phyloP scores from a whole-genome alignment of 2,888 invertebrate genomes.

The Eutolmus rufibarbis region DNA sequence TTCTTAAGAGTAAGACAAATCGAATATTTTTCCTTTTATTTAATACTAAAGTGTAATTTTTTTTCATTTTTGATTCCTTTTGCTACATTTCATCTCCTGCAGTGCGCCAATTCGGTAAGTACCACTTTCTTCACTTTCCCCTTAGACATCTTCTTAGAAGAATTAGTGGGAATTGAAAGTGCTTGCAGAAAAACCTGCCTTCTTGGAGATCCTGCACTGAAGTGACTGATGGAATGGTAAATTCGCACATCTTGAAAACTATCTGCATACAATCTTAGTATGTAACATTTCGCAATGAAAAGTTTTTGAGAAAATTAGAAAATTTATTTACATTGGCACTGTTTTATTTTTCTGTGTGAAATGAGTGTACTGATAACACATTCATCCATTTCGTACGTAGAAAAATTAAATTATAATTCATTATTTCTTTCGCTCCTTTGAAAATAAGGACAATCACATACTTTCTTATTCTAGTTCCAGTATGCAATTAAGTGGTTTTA shows the following conservation, averaged over 20 bases:
- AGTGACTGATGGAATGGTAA: background rate
- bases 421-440: too few species aligned
- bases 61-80: constrained; percentile 40
- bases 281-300: background rate
- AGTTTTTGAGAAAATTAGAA: background rate
- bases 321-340: background rate
- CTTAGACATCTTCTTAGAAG: background rate
- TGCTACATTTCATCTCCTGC: constrained; percentile 34
- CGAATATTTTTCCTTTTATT: background rate
- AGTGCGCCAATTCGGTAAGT: constrained; percentile 47
- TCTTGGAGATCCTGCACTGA: background rate
- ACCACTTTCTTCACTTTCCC: background rate
- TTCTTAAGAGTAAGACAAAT: constrained; percentile 51
- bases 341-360: background rate
- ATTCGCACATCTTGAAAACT: background rate
- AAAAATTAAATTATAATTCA: background rate
- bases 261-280: background rate
- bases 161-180: constrained; percentile 1
- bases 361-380: background rate
- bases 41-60: constrained; percentile 20
- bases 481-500: background rate
- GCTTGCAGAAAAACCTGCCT: background rate
- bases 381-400: background rate
- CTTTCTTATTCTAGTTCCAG: background rate
- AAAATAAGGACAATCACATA: background rate